Evolutionary conservation across 2,113 vertebrate genomes (phyloP), one percentile per base, ranked within the genome.

Genomic region (Amblyornis subalaris): DNA sequence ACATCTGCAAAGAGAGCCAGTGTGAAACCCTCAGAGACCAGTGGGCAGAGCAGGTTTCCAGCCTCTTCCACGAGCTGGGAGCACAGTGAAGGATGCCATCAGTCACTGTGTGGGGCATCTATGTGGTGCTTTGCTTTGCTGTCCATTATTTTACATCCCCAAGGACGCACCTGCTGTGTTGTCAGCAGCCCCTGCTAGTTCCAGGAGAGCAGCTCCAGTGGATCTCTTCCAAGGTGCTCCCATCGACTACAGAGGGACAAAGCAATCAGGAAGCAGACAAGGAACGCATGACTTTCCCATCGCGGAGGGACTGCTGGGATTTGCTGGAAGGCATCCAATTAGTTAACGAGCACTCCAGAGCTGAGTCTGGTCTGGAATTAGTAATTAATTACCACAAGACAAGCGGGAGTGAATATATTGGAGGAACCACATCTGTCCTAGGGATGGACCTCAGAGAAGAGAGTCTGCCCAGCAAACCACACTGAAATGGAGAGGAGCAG

Each of bases 311-410:
- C 78, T 85, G 81, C 89, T 82, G 77, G 77, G 92, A 94, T 77
- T 85, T 79, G 74, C 88, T 96, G 93, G 94, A 93, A 92, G 89
- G 83, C 21, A 3, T 95, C 85, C 94, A 96, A 69, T 86, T 94
- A 92, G 90, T 90, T 94, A 90, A 93, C 22, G 2, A 95, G 86
- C 54, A 74, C 83, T 96, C 83, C 70, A 91, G 70, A 82, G 87
- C 73, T 18, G 50, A 84, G 71, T 25, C 81, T 94, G 74, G 53
- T 87, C 80, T 89, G 87, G 80, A 95, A 92, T 91, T 55, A 19
- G 66, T 88, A 94, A 95, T 94, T 88, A 93, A 82, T 88, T 93
- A 62, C 81, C 88, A 85, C 58, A 76, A 94, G 80, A 83, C 67
- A 77, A 90, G 75, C 1, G 2, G 62, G 50, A 73, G 24, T 26